Evolutionary conservation across 2,113 vertebrate species (phyloP).

Genomic region (Hoplias malabaricus): DNA sequence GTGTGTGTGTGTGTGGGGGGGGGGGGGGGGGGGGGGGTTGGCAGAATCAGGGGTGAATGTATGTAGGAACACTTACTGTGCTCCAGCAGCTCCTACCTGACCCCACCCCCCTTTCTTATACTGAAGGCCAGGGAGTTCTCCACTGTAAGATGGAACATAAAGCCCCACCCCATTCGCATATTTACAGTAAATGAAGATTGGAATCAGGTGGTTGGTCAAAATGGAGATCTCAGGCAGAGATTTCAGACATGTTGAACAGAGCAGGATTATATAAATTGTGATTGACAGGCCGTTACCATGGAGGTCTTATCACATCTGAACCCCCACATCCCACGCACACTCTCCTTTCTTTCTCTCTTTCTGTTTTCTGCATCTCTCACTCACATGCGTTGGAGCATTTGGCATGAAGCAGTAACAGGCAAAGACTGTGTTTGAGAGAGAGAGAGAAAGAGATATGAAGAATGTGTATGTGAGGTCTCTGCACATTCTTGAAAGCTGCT

Average conservation of each 20-base stretch:
- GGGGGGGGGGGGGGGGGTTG: background rate
- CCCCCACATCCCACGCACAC: slow-evolving; percentile 37
- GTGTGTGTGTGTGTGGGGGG: slow-evolving; percentile 8
- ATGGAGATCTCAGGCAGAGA: slow-evolving; percentile 7
- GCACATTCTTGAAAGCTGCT: slow-evolving; percentile 25
- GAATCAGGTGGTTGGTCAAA: slow-evolving; percentile 9
- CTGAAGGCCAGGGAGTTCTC: background rate
- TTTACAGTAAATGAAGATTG: slow-evolving; percentile 14
- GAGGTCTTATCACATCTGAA: slow-evolving; percentile 50
- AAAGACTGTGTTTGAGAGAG: slow-evolving; percentile 17
- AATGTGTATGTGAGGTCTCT: slow-evolving; percentile 19
- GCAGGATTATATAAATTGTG: slow-evolving; percentile 50
- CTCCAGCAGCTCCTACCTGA: background rate
- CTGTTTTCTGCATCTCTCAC: slow-evolving; percentile 11
- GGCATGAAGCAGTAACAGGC: slow-evolving; percentile 37
- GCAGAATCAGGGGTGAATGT: background rate
- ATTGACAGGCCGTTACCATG: slow-evolving; percentile 53
- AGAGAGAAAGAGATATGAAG: background rate
- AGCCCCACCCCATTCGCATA: background rate
- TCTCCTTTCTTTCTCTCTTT: slow-evolving; percentile 17
- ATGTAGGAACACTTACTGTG: background rate
- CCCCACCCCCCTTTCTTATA: slow-evolving; percentile 15
- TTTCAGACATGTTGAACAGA: slow-evolving; percentile 21
- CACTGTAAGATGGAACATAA: background rate
- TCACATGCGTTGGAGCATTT: slow-evolving; percentile 39